phyloP scores from a whole-genome alignment of 2,888 invertebrate species.

The Drosophila demipolita region DNA sequence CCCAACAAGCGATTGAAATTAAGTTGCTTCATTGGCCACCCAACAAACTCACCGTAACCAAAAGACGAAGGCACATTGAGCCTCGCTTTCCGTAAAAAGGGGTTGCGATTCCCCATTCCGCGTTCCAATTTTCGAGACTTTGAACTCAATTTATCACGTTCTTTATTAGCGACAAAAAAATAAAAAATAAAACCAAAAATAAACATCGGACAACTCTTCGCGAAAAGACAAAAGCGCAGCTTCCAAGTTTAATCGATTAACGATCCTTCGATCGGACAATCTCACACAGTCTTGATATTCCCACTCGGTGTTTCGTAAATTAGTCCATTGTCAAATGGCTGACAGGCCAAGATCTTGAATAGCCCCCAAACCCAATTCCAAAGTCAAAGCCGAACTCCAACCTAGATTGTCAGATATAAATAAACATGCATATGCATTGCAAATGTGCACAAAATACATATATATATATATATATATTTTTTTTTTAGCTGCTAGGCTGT shows the following conservation, averaged over 20 bases:
- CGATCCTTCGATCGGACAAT: conserved; percentile 29
- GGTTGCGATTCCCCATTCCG: conserved; percentile 16
- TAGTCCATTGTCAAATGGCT: conserved; percentile 72
- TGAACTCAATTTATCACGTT: conserved; percentile 79
- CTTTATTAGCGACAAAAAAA: conserved; percentile 71
- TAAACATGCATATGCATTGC: conserved; percentile 23
- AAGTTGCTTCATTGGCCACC: conserved; percentile 76
- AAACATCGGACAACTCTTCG: background rate
- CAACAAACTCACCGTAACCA: conserved; percentile 22
- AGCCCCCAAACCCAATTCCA: conserved; percentile 9
- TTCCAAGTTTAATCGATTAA: conserved; percentile 80
- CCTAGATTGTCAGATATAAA: conserved; percentile 36
- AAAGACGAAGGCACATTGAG: conserved; percentile 15
- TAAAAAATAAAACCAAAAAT: background rate
- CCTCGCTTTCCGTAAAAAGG: background rate
- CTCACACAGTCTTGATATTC: conserved; percentile 18
- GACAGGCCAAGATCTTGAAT: conserved; percentile 33
- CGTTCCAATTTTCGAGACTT: conserved; percentile 35
- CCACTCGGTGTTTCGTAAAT: conserved; percentile 77
- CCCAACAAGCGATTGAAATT: conserved; percentile 68
- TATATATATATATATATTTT: conserved; percentile 28
- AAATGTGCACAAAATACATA: conserved; percentile 1
- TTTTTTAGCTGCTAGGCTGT: conserved; percentile 55
- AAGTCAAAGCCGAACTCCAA: conserved; percentile 3
- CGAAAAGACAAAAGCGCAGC: conserved; percentile 53